Evolutionary conservation across 2,888 invertebrate genomes (phyloP).

Genomic region (Leuctra nigra): DNA sequence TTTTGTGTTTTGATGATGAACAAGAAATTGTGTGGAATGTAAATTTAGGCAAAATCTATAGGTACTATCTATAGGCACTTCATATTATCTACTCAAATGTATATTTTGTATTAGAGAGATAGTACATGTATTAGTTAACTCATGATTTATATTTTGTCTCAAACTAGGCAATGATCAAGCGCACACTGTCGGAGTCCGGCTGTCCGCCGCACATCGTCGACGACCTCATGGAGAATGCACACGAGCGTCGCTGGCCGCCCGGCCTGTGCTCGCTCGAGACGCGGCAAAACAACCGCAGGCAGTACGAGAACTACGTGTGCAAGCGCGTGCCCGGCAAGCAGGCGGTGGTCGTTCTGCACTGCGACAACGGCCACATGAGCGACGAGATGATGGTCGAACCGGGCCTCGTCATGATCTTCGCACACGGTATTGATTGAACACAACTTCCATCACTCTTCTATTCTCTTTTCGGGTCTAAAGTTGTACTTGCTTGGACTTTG

Average conservation of each 20-base stretch:
- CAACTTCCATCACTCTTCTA: no score
- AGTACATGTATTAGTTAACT: no score
- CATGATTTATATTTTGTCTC: no score
- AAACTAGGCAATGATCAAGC: conserved; percentile 93
- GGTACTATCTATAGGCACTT: no score
- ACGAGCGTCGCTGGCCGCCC: conserved; percentile 91
- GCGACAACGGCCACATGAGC: conserved; percentile 92
- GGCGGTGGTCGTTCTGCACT: conserved; percentile 88
- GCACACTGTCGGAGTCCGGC: conserved; percentile 87
- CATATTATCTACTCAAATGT: no score
- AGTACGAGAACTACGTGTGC: conserved; percentile 91
- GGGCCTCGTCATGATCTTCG: conserved; percentile 96
- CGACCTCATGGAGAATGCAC: conserved; percentile 95
- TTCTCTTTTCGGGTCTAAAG: no score
- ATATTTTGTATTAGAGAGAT: no score
- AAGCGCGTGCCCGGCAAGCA: conserved; percentile 93
- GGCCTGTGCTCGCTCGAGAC: conserved; percentile 90
- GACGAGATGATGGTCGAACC: conserved; percentile 96
- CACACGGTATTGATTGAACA: no score
- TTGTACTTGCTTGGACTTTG: no score
- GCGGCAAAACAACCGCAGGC: conserved; percentile 85
- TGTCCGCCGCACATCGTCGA: conserved; percentile 91
- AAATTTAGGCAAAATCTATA: no score
- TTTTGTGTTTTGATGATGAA: no score
- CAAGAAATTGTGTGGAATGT: no score